Evolutionary conservation across 2,113 vertebrate genomes (phyloP).

Genomic region (Xiphias gladius): DNA sequence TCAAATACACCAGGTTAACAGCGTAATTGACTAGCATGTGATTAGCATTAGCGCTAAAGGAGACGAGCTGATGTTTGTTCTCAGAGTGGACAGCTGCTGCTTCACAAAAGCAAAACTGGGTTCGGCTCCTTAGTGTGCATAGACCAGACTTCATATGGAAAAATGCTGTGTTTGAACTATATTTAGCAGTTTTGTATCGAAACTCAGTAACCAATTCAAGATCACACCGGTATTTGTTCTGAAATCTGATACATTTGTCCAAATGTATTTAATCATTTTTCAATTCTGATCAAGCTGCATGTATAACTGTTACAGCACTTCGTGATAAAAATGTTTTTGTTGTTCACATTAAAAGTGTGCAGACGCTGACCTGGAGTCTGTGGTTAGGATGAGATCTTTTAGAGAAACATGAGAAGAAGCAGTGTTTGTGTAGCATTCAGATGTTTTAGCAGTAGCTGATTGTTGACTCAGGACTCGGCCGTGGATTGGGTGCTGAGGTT

Average conservation of each 20-base stretch:
- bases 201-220: too few relatives aligned
- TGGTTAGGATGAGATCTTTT: too few relatives aligned
- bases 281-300: background rate
- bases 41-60: constrained; percentile 30
- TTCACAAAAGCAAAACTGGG: background rate
- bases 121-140: background rate
- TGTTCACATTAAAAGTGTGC: too few relatives aligned
- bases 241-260: too few relatives aligned
- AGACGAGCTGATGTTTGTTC: constrained; percentile 12
- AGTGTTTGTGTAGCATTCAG: background rate
- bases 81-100: background rate
- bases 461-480: background rate
- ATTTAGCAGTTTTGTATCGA: background rate
- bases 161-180: background rate
- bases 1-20: constrained; percentile 26
- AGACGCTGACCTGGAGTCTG: background rate
- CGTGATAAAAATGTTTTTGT: background rate
- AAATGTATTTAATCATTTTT: too few relatives aligned
- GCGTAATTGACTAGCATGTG: constrained; percentile 43
- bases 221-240: too few relatives aligned
- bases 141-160: background rate
- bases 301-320: background rate
- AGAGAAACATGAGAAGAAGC: too few relatives aligned
- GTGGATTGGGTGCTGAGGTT: background rate
- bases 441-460: background rate